Percentiles rank a stretch among this genome's conserved stretches.
These are phyloP conservation scores for Phaonia tiefii DNA, from an alignment of 2,888 invertebrate genomes.

Conservation along the genomic window DNA sequence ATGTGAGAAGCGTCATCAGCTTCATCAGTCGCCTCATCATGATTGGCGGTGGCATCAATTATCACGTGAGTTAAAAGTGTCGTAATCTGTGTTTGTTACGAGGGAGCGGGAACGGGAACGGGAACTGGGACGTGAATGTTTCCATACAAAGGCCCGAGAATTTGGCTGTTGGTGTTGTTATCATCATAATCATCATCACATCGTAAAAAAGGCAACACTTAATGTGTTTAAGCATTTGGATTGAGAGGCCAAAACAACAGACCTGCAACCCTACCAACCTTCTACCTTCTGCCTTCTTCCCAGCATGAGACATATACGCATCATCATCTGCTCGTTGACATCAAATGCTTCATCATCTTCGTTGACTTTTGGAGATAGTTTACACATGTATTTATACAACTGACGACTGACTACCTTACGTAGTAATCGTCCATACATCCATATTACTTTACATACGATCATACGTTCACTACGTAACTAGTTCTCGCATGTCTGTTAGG, in stretches of 20 bases:
- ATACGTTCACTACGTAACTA: not conserved
- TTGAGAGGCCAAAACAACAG: too few relatives aligned
- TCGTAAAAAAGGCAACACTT: slow-evolving; percentile 19
- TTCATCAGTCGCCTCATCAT: not conserved
- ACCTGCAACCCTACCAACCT: too few relatives aligned
- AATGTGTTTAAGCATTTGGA: not conserved
- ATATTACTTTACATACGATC: not conserved
- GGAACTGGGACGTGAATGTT: not conserved
- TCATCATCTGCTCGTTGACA: not conserved
- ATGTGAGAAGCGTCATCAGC: not conserved
- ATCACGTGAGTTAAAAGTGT: slow-evolving; percentile 53
- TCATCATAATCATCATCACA: not conserved
- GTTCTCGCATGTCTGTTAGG: too few relatives aligned
- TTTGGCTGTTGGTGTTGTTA: not conserved
- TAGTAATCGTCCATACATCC: too few relatives aligned
- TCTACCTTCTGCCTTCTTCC: too few relatives aligned
- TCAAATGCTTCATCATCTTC: slow-evolving; percentile 1
- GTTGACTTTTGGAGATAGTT: slow-evolving; percentile 5
- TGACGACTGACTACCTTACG: not conserved
- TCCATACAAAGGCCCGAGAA: not conserved
- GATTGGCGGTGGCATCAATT: slow-evolving; percentile 24
- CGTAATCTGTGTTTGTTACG: slow-evolving; percentile 37
- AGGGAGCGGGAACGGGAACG: slow-evolving; percentile 27
- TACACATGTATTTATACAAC: not conserved
- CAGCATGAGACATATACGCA: too few relatives aligned